Conservation (phyloP, 2,888 invertebrate species). For the Agrochola litura region DNA sequence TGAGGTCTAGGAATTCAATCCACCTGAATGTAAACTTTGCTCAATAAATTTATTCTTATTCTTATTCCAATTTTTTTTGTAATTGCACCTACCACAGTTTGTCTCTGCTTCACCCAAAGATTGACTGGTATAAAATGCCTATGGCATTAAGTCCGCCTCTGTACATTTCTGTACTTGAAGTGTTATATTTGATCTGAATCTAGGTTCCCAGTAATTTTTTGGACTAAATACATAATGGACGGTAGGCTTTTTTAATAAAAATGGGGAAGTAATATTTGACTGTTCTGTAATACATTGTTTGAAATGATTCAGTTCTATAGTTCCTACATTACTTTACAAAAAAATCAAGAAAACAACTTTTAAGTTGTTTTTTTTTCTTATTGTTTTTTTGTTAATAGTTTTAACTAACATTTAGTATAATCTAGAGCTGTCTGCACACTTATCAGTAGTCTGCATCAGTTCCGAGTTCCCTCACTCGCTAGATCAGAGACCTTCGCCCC, state of each 20-base stretch:
- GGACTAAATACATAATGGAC: background rate
- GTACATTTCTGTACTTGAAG: no score
- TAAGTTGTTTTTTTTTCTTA: no score
- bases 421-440: constrained; percentile 4
- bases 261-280: background rate
- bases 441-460: constrained; percentile 20
- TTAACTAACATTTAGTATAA: background rate
- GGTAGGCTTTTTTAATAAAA: background rate
- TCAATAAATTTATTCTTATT: no score
- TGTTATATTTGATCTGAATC: background rate
- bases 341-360: background rate
- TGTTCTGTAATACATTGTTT: background rate
- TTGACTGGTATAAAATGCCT: no score
- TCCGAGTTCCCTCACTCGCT: constrained; percentile 12
- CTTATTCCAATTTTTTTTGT: no score
- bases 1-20: no score
- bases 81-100: no score
- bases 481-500: constrained; percentile 20
- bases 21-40: no score
- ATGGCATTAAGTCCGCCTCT: no score
- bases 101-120: no score
- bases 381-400: no score
- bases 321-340: background rate
- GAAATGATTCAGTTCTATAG: constrained; percentile 1
- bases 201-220: background rate